A percentile compares a stretch with the other conserved stretches of the same genome.
phyloP scores from a whole-genome alignment of 2,113 vertebrate species.

The Thinocorus orbignyianus region DNA sequence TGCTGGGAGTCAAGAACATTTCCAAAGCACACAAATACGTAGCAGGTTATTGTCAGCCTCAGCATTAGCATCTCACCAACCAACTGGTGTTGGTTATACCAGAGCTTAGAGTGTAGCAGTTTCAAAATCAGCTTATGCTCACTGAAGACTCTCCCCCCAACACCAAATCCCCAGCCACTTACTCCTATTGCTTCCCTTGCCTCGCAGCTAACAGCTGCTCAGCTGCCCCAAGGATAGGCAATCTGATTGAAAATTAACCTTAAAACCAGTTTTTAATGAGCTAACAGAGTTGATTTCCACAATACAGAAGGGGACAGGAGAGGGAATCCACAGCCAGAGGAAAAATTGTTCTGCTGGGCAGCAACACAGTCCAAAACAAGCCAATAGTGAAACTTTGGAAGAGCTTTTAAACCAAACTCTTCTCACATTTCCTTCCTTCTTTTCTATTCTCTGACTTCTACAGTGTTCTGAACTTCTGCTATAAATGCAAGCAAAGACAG shows the following conservation, averaged over 20 bases:
- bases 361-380: not conserved
- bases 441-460: not conserved
- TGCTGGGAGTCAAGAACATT: not conserved
- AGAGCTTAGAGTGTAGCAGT: not conserved
- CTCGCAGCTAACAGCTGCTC: not conserved
- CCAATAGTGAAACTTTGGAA: not conserved
- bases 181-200: not conserved
- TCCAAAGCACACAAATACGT: not conserved
- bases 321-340: not conserved
- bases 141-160: not conserved
- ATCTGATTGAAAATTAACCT: not conserved
- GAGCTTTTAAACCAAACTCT: not conserved
- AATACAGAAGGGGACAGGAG: not conserved
- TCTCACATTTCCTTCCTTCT: not conserved
- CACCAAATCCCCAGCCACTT: not conserved
- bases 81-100: not conserved
- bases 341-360: not conserved
- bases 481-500: not conserved
- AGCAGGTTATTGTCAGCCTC: not conserved
- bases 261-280: not conserved
- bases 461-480: not conserved
- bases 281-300: rapidly evolving
- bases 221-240: rapidly evolving
- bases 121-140: not conserved
- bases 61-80: not conserved